Percentiles rank a stretch among this genome's conserved stretches.
These are phyloP conservation scores for Cynopterus brachyotis DNA, from an alignment of 2,113 vertebrate genomes.

Conservation along the genomic window DNA sequence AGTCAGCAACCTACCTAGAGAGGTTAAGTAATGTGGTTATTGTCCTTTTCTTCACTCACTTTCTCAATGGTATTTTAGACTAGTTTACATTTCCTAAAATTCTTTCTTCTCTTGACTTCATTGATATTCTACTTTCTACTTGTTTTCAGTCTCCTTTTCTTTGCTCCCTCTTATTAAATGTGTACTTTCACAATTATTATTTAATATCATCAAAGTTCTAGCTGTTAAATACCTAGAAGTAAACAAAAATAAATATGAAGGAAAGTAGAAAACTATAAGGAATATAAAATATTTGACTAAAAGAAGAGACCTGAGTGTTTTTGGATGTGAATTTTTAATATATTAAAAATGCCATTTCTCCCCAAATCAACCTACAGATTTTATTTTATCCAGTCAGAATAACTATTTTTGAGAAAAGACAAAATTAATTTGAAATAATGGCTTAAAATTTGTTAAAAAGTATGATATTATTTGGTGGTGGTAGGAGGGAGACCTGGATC, in stretches of 20 bases:
- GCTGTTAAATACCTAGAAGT: background rate
- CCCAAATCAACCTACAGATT: background rate
- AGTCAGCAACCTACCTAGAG: background rate
- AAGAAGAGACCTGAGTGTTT: background rate
- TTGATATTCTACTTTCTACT: background rate
- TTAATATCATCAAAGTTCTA: background rate
- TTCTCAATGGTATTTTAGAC: background rate
- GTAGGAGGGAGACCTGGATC: background rate
- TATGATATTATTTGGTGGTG: background rate
- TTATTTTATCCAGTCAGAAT: slow-evolving; percentile 5
- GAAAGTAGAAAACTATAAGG: background rate
- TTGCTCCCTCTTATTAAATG: background rate
- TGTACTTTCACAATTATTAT: background rate
- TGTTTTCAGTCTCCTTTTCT: background rate
- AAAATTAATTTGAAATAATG: slow-evolving; percentile 28
- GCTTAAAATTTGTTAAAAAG: background rate
- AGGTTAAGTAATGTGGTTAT: background rate
- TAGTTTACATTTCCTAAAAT: background rate
- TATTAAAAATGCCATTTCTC: background rate
- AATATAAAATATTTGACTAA: background rate
- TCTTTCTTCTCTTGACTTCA: background rate
- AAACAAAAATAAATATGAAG: background rate
- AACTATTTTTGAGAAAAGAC: slow-evolving; percentile 10
- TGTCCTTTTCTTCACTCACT: background rate
- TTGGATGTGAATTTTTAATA: slow-evolving; percentile 12